Conservation (phyloP, 2,113 vertebrate species). For the Grantiella picta region DNA sequence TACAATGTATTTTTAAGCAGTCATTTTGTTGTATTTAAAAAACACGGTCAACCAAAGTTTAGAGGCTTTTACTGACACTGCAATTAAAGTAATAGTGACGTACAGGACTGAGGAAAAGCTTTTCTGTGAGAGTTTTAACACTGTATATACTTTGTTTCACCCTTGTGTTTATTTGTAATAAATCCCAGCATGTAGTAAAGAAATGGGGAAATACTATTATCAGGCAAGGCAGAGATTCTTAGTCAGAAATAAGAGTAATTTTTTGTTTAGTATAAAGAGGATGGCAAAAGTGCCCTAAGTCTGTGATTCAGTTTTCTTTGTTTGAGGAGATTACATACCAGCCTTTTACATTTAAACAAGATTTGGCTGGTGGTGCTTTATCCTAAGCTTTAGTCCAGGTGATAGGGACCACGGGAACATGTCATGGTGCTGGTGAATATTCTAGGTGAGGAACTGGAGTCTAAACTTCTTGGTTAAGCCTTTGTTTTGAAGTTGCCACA, state of each 20-base stretch:
- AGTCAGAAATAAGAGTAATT: neutral
- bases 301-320: neutral
- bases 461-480: neutral
- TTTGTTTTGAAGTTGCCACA: neutral
- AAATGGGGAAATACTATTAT: neutral
- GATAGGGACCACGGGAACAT: accelerated
- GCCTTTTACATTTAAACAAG: neutral
- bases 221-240: neutral
- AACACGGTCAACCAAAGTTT: neutral
- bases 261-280: neutral
- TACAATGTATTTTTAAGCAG: neutral
- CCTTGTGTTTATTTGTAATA: neutral
- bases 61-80: neutral
- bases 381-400: neutral
- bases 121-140: neutral
- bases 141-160: neutral
- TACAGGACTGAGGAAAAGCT: neutral
- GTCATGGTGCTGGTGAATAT: neutral
- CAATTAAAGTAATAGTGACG: neutral
- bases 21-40: neutral
- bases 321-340: neutral
- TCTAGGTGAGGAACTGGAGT: neutral
- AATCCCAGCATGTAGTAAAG: neutral
- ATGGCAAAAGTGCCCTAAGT: neutral
- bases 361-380: neutral